phyloP scores from a whole-genome alignment of 2,113 vertebrate genomes.

The Pristiophorus japonicus region DNA sequence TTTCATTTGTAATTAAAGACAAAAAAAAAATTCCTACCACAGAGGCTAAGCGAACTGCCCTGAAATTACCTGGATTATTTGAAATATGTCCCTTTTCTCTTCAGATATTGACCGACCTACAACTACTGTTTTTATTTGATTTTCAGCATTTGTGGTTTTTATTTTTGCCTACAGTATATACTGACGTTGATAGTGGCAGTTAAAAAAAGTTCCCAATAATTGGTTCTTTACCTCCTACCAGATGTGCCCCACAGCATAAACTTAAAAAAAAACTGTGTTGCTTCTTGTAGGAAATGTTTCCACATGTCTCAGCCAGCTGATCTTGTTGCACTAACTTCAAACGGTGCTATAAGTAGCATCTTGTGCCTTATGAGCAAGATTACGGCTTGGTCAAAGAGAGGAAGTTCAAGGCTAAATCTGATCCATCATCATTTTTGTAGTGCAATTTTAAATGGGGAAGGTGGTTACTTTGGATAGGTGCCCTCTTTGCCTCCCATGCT shows the following conservation, averaged over 20 bases:
- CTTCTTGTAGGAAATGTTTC: neutral
- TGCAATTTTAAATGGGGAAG: neutral
- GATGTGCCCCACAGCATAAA: neutral
- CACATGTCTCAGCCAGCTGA: neutral
- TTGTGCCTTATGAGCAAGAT: neutral
- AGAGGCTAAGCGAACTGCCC: neutral
- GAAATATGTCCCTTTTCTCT: neutral
- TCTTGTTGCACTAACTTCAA: neutral
- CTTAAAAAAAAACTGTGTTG: neutral
- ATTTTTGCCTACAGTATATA: neutral
- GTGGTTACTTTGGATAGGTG: neutral
- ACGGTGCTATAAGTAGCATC: neutral
- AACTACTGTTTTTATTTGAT: neutral
- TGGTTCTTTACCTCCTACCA: neutral
- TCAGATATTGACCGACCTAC: neutral
- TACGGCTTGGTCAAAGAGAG: neutral
- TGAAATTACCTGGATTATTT: neutral
- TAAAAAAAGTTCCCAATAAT: neutral
- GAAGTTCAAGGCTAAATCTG: neutral
- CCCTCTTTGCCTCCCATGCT: neutral
- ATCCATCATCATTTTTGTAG: neutral
- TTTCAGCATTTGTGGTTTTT: neutral
- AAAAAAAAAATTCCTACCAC: neutral
- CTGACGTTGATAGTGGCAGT: neutral
- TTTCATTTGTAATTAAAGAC: neutral